Evolutionary conservation across 2,113 vertebrate species (phyloP).

Genomic region (Ploceus nigricollis): DNA sequence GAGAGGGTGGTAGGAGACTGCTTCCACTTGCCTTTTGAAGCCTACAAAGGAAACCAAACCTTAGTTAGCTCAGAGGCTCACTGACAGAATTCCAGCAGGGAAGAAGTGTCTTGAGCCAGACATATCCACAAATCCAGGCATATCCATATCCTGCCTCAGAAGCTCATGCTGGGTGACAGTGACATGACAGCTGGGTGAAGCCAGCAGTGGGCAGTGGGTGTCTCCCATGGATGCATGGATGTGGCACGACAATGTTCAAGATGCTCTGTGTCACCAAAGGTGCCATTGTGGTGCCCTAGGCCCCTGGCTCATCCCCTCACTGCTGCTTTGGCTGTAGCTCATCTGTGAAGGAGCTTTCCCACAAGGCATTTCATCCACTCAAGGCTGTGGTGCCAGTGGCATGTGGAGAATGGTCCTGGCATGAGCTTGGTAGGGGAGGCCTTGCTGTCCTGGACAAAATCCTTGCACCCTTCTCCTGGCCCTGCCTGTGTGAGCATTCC

Average conservation of each 20-base stretch:
- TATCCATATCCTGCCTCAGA: fast-evolving
- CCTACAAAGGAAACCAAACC: neutral
- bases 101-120: neutral
- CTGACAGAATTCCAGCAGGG: neutral
- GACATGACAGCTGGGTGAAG: neutral
- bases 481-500: neutral
- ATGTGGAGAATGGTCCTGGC: neutral
- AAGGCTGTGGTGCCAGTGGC: neutral
- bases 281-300: neutral
- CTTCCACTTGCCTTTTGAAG: neutral
- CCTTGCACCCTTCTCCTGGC: neutral
- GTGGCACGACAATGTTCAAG: fast-evolving
- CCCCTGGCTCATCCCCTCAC: neutral
- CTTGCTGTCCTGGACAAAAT: neutral
- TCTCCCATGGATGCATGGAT: neutral
- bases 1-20: neutral
- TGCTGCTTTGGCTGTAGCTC: neutral
- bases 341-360: neutral
- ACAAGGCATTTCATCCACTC: neutral
- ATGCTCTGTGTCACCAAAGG: neutral
- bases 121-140: neutral
- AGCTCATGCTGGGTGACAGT: neutral
- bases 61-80: neutral
- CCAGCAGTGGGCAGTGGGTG: neutral
- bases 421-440: neutral